phyloP scores from a whole-genome alignment of 2,888 invertebrate species.

The Baronia brevicornis region DNA sequence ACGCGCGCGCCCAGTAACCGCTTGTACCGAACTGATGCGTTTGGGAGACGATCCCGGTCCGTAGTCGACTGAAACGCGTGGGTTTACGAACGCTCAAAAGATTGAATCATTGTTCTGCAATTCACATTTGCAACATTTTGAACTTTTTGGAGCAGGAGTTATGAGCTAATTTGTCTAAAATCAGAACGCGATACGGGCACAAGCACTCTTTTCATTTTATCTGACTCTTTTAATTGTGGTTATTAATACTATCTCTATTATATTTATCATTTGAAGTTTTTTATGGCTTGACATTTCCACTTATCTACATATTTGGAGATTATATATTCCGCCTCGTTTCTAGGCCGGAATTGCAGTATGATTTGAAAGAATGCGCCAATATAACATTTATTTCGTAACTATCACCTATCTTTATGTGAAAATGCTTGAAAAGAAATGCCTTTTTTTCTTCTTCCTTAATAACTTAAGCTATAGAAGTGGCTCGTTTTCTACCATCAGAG shows the following conservation, averaged over 20 bases:
- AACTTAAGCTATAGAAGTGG: too few species aligned
- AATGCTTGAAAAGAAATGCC: too few species aligned
- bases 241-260: conserved; percentile 17
- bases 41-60: conserved; percentile 42
- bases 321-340: not conserved
- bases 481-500: too few species aligned
- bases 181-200: conserved; percentile 5
- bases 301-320: conserved; percentile 9
- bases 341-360: conserved; percentile 3
- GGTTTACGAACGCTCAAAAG: conserved; percentile 33
- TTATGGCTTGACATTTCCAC: conserved; percentile 10
- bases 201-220: conserved; percentile 15
- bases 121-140: conserved; percentile 26
- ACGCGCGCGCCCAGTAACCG: conserved; percentile 50
- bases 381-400: too few species aligned
- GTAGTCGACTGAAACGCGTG: conserved; percentile 56
- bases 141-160: conserved; percentile 25
- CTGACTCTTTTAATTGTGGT: conserved; percentile 15
- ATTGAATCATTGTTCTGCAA: conserved; percentile 32
- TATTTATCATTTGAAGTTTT: conserved; percentile 14
- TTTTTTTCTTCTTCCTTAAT: too few species aligned
- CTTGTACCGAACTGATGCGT: conserved; percentile 47
- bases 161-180: conserved; percentile 9
- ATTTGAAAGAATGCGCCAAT: too few species aligned
- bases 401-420: too few species aligned